Evolutionary conservation across 2,113 vertebrate genomes (phyloP).

Genomic region (Proteles cristata): DNA sequence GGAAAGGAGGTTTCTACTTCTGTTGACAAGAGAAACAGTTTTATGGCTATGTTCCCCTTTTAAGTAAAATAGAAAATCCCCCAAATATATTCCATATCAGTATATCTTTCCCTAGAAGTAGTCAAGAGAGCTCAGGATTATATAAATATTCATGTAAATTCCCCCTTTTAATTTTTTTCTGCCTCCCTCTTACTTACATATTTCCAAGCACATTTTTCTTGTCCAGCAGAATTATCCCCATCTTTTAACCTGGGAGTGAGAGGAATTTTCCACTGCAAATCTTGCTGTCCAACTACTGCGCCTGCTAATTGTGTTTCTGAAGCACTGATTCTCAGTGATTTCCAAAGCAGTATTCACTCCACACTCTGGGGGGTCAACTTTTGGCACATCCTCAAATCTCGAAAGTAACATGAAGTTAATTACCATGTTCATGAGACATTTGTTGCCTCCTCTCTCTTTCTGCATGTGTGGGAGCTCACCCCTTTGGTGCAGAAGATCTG

Average conservation of each 20-base stretch:
- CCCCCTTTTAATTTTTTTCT: neutral
- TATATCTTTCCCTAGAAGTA: conserved; percentile 33
- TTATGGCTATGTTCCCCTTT: neutral
- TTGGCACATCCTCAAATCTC: conserved; percentile 55
- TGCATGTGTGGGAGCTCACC: conserved; percentile 43
- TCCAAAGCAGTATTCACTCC: conserved; percentile 60
- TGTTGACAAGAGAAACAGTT: neutral
- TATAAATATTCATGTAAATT: conserved; percentile 59
- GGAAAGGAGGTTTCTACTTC: neutral
- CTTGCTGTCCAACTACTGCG: conserved; percentile 30
- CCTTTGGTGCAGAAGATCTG: conserved; percentile 53
- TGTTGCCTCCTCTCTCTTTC: conserved; percentile 58
- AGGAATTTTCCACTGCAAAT: conserved; percentile 62
- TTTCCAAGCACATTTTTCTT: conserved; percentile 64
- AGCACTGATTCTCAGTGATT: conserved; percentile 55
- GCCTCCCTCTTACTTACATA: conserved; percentile 54
- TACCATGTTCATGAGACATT: conserved; percentile 65
- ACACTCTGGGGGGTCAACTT: conserved; percentile 25
- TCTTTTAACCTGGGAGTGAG: conserved; percentile 26
- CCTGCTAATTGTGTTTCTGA: conserved; percentile 63
- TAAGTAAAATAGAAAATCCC: conserved; percentile 48
- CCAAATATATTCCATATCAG: conserved; percentile 30
- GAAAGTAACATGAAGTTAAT: conserved; percentile 65
- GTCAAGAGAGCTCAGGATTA: conserved; percentile 41
- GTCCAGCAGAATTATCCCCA: conserved; percentile 44